phyloP scores from a whole-genome alignment of 2,888 invertebrate genomes.

The Lobophora halterata region DNA sequence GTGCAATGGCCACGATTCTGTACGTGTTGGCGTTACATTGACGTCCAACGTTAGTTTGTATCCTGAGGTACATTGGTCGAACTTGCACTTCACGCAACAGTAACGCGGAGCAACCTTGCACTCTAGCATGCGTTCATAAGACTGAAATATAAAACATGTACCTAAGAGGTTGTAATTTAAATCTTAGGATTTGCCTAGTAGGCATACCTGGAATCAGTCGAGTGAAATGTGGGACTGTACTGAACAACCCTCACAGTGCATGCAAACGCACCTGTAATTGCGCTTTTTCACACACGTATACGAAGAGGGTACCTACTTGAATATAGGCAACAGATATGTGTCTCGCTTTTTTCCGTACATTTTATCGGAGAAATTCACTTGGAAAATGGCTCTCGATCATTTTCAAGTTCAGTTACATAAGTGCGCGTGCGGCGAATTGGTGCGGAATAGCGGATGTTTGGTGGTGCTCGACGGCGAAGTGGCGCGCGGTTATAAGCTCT shows the following conservation, averaged over 20 bases:
- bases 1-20: slow-evolving; percentile 53
- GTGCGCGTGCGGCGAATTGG: slow-evolving; percentile 78
- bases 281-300: slow-evolving; percentile 53
- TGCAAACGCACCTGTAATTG: slow-evolving; percentile 62
- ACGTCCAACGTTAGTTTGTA: slow-evolving; percentile 38
- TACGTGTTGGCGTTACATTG: slow-evolving; percentile 38
- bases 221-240: slow-evolving; percentile 65
- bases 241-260: slow-evolving; percentile 51
- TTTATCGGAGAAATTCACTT: slow-evolving; percentile 81
- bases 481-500: slow-evolving; percentile 77
- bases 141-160: slow-evolving; percentile 39
- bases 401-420: slow-evolving; percentile 82
- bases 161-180: no score
- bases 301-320: slow-evolving; percentile 36
- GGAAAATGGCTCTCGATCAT: slow-evolving; percentile 79
- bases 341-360: slow-evolving; percentile 75
- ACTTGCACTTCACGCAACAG: slow-evolving; percentile 36
- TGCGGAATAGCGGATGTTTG: slow-evolving; percentile 82
- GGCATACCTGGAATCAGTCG: slow-evolving; percentile 47
- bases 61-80: slow-evolving; percentile 41
- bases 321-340: slow-evolving; percentile 63
- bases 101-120: slow-evolving; percentile 43
- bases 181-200: no score
- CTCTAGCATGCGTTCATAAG: slow-evolving; percentile 49
- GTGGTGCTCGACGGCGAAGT: slow-evolving; percentile 74